Percentiles rank a stretch among this genome's conserved stretches.
Evolutionary conservation across 2,888 invertebrate genomes (phyloP).

Genomic region (Coelopa pilipes): DNA sequence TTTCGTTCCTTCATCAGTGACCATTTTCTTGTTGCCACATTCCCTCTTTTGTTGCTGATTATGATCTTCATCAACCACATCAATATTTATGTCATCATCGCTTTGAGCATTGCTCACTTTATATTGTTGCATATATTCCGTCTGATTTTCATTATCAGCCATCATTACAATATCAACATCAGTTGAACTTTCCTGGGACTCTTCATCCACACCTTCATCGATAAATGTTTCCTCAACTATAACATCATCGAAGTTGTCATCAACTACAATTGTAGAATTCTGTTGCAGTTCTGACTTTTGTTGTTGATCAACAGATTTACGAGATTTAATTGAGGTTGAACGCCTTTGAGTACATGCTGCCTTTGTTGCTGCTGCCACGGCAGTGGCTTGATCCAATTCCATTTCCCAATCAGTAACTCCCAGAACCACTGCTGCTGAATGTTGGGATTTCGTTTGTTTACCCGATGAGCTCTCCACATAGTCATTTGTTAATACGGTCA

Average conservation of each 20-base stretch:
- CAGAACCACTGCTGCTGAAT: constrained; percentile 53
- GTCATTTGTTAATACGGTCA: constrained; percentile 40
- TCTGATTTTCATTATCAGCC: constrained; percentile 16
- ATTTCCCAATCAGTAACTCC: constrained; percentile 72
- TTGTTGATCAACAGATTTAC: constrained; percentile 20
- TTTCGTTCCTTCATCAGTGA: constrained; percentile 11
- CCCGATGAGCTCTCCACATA: constrained; percentile 24
- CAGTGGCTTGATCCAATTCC: constrained; percentile 70
- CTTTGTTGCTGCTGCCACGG: constrained; percentile 46
- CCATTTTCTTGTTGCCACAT: constrained; percentile 20
- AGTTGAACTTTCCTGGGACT: constrained; percentile 3
- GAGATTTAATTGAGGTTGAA: constrained; percentile 24
- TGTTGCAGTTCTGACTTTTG: constrained; percentile 5
- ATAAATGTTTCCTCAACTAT: constrained; percentile 49
- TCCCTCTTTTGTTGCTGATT: background rate
- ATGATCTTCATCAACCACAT: constrained; percentile 24
- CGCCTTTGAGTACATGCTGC: constrained; percentile 41
- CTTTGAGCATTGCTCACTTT: constrained; percentile 43
- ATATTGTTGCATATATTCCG: constrained; percentile 40
- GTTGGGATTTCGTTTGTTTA: constrained; percentile 31
- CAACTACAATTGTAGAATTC: constrained; percentile 46
- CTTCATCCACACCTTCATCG: constrained; percentile 40
- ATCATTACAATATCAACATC: constrained; percentile 18
- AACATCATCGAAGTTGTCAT: constrained; percentile 53
- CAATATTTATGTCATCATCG: constrained; percentile 39